phyloP scores from a whole-genome alignment of 2,113 vertebrate genomes.

The Pycnonotus jocosus region DNA sequence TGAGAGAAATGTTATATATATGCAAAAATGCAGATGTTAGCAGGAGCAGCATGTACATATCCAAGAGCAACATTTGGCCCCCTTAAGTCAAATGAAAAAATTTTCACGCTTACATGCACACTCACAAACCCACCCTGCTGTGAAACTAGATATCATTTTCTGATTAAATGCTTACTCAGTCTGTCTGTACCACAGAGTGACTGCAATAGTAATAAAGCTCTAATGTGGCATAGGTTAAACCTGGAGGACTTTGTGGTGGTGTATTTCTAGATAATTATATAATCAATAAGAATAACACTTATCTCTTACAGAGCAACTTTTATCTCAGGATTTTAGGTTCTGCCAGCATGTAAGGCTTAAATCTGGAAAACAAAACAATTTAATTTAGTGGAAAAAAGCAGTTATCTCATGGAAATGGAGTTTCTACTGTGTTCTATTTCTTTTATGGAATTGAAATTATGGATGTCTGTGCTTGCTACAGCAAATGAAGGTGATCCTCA shows the following conservation, averaged over 20 bases:
- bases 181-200: not conserved
- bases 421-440: not conserved
- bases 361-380: not conserved
- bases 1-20: not conserved
- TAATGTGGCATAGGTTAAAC: not conserved
- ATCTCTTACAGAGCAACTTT: not conserved
- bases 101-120: not conserved
- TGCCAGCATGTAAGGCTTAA: not conserved
- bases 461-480: not conserved
- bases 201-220: constrained; percentile 4
- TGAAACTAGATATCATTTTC: constrained; percentile 24
- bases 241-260: not conserved
- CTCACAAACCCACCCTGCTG: not conserved
- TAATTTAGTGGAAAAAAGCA: not conserved
- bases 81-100: constrained; percentile 12
- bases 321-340: not conserved
- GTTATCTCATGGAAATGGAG: not conserved
- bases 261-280: not conserved
- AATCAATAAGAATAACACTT: not conserved
- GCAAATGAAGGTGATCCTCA: not conserved
- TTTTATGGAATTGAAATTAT: not conserved
- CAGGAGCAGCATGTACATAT: not conserved
- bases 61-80: not conserved
- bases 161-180: constrained; percentile 33
- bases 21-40: constrained; percentile 11